phyloP scores from a whole-genome alignment of 2,888 invertebrate genomes.

The Microctonus hyperodae region DNA sequence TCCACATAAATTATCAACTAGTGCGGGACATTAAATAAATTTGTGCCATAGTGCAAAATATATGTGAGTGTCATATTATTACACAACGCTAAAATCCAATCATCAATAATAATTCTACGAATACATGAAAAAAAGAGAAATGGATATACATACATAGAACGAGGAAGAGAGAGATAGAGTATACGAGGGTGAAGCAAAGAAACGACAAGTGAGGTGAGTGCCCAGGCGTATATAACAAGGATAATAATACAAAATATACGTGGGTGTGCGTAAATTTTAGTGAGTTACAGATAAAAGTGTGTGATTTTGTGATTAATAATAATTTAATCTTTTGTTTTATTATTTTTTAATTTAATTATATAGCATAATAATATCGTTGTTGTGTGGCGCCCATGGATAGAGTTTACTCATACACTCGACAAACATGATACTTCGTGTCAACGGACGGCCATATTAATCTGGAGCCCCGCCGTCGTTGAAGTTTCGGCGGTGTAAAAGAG shows the following conservation, averaged over 20 bases:
- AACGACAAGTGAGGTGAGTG: constrained; percentile 36
- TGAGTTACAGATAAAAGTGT: neutral
- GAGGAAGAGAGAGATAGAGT: too few relatives aligned
- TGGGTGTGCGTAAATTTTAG: neutral
- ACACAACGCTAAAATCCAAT: neutral
- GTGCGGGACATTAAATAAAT: constrained; percentile 24
- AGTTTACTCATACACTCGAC: constrained; percentile 35
- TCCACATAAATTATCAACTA: constrained; percentile 48
- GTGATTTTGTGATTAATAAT: constrained; percentile 4
- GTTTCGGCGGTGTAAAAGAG: constrained; percentile 28
- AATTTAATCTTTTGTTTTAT: constrained; percentile 7
- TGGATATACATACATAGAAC: neutral
- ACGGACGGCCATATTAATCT: constrained; percentile 51
- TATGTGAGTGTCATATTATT: neutral
- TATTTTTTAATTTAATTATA: neutral
- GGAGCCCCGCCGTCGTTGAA: constrained; percentile 41
- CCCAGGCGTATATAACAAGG: constrained; percentile 21
- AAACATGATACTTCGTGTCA: constrained; percentile 42
- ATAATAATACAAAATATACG: constrained; percentile 14
- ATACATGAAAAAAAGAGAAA: constrained; percentile 27
- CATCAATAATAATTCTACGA: constrained; percentile 33
- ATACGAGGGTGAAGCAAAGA: constrained; percentile 31
- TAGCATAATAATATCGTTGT: constrained; percentile 28
- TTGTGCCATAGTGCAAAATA: neutral
- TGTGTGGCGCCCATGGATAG: constrained; percentile 20